A percentile compares a stretch with the other conserved stretches of the same genome.
phyloP scores from a whole-genome alignment of 2,113 vertebrate species.

The Silurus asotus region DNA sequence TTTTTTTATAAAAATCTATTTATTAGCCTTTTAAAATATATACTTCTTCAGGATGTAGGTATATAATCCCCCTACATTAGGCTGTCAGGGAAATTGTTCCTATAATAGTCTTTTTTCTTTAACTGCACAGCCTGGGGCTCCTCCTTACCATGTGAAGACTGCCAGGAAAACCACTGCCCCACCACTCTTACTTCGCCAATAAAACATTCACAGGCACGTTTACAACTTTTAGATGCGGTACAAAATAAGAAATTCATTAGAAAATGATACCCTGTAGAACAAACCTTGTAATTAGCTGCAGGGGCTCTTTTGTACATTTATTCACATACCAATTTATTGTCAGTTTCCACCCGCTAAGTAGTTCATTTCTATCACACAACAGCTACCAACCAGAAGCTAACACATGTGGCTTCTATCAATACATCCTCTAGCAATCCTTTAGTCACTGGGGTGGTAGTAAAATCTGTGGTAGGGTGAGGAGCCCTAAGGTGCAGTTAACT shows the following conservation, averaged over 20 bases:
- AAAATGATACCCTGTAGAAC: not conserved
- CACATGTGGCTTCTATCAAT: not conserved
- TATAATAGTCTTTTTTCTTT: not conserved
- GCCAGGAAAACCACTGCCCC: not conserved
- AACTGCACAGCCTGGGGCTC: not conserved
- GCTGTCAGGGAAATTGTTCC: not conserved
- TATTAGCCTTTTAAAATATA: not conserved
- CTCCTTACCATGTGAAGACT: not conserved
- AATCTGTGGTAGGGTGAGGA: too few relatives aligned
- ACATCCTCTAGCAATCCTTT: too few relatives aligned
- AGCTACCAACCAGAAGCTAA: not conserved
- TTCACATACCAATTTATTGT: not conserved
- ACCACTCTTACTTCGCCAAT: not conserved
- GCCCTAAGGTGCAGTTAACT: too few relatives aligned
- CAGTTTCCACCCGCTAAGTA: not conserved
- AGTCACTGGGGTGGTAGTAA: too few relatives aligned
- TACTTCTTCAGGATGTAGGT: not conserved
- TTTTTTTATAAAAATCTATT: not conserved
- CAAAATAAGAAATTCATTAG: not conserved
- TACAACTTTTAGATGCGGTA: not conserved
- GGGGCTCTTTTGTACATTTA: not conserved
- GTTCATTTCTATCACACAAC: not conserved
- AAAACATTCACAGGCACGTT: not conserved
- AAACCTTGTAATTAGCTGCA: not conserved
- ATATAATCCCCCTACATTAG: not conserved